A percentile compares a stretch with the other conserved stretches of the same genome.
Evolutionary conservation across 2,797 vertebrate species (phyloP).

Genomic region (Tolypeutes matacus): DNA sequence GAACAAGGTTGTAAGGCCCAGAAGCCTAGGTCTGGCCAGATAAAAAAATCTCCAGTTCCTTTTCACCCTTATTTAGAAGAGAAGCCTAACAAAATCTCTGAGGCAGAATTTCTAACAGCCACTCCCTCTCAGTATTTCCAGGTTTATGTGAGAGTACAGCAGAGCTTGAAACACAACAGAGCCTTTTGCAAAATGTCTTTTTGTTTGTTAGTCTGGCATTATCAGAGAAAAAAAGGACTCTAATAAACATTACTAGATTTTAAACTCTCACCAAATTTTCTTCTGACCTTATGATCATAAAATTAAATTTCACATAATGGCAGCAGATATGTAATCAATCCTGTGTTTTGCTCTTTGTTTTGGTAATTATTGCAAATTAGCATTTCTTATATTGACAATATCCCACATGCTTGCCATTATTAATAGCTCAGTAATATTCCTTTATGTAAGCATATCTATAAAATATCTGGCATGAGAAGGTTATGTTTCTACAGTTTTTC

Average conservation of each 20-base stretch:
- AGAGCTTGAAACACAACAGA: neutral
- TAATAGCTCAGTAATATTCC: neutral
- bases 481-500: neutral
- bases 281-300: neutral
- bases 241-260: neutral
- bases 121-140: neutral
- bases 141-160: neutral
- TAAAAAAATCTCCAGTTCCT: neutral
- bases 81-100: neutral
- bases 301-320: neutral
- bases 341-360: neutral
- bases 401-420: neutral
- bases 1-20: neutral
- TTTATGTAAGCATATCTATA: neutral
- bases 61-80: neutral
- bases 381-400: neutral
- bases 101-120: neutral
- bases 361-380: neutral
- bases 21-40: neutral
- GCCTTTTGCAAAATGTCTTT: neutral
- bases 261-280: slow-evolving; percentile 43
- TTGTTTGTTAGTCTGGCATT: neutral
- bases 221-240: neutral
- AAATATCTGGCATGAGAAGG: neutral
- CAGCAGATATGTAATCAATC: neutral